Base-by-base conservation (phyloP, 2,888 invertebrate genomes). In the Ditula angustiorana region DNA sequence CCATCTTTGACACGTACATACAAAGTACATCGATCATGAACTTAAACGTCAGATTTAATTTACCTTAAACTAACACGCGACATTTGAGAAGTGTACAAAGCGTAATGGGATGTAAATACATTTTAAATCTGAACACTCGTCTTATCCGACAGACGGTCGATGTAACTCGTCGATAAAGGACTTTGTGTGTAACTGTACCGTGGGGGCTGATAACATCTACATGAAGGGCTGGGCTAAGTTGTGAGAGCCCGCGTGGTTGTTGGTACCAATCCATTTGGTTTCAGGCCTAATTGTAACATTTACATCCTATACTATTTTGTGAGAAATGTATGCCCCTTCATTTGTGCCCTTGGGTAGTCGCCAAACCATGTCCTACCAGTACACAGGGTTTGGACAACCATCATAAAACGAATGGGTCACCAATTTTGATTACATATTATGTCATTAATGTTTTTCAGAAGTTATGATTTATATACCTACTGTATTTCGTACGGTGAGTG, bases 141-240 rank as follows among this genome's bases (percentile, higher is more conserved):
- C 33, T 44, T 24, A 35, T 46, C 59, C 30, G 58, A 58, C 57
- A 52, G 44, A n/a, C 26, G 30, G 46, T 21, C 37, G 64, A 64
- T 60, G 55, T 28, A 67, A 49, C 16, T 53, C 53, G 46, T 57
- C 56, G 61, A 66, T 66, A 56, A 61, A 66, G 61, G 55, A 61
- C 50, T 61, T 56, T n/a, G 59, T 56, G 59, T 58, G 52, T 64
- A 64, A 53, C 64, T 46, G 59, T 59, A 64, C 24, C n/a, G n/a
- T n/a, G n/a, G n/a, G 35, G 50, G 50, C 26, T 44, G 64, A 64
- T 64, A 64, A 28, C 58, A 64, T 64, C 64, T 64, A 33, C 24
- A 46, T 52, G 55, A 30, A 19, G 41, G n/a, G 11, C 26, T 44
- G 49, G 47, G 8, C n/a, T 24, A 33, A 44, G 44, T 57, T 10